Evolutionary conservation across 2,888 invertebrate species (phyloP), one percentile per base, ranked within the genome.

Genomic region (Barypeithes pellucidus): DNA sequence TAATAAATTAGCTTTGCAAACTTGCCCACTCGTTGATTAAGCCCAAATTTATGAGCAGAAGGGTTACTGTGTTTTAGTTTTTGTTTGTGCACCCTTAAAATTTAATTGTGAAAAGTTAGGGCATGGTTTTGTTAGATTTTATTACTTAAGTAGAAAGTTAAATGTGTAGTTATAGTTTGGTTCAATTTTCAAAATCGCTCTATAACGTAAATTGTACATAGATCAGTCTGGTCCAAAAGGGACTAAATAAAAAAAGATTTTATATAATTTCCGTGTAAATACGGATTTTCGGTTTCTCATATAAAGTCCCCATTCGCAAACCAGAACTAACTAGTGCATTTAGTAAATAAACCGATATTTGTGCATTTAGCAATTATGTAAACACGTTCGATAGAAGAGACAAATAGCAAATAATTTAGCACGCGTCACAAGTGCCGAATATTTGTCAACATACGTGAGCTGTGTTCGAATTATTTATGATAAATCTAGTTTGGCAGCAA

Each of bases 11-110:
- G 57, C 57, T 67, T 59, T 59, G 36, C 43, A 67, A 67, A 47
- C 67, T 67, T 41, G 60, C 20, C 45, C 45, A 45, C 33, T 79
- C 62, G 63, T 67, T 76, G 79, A 79, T 77, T 76, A 78, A 75
- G 74, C 60, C 39, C 54, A 41, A 77, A 78, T 78, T 78, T 77
- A 78, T 72, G 68, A 69, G 68, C 41, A 47, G 43, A 68, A 61
- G 54, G 45, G 57, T 67, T 67, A 24, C 33, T 29, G 43, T 36
- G 22, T 61, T 69, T 61, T 62, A 16, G 54, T 62, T 69, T 50
- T 54, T 47, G 22, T 50, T 54, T 47, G 22, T 50, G 33, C 20
- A 33, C 47, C 41, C 62, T 54, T 33, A 14, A n/a, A 24, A 50
- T 50, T 50, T 11, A 33, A 33, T 54, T 54, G 29, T 33, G 29